Evolutionary conservation across 92 coral and sea anemone genomes (phyloP).

Genomic region (Paramuricea clavata): DNA sequence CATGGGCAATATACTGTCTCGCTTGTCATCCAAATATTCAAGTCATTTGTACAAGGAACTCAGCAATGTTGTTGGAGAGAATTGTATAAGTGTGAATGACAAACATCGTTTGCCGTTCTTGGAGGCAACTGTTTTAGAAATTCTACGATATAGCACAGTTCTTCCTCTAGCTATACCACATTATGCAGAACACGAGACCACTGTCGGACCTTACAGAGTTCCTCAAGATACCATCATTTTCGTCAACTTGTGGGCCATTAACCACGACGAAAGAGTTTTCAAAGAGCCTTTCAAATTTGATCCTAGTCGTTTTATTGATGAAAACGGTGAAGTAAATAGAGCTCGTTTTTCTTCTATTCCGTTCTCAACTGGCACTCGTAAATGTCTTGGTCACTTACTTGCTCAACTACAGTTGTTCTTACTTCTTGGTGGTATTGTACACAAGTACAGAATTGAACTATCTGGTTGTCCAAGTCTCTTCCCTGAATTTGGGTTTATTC

Average conservation of each 20-base stretch:
- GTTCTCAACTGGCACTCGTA: conserved; percentile 92
- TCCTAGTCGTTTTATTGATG: conserved; percentile 88
- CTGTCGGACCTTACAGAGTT: conserved; percentile 78
- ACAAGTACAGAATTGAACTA: conserved; percentile 73
- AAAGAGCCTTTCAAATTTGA: conserved; percentile 82
- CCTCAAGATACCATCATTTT: conserved; percentile 88
- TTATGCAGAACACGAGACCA: conserved; percentile 87
- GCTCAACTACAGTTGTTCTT: conserved; percentile 85
- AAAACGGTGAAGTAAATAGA: conserved; percentile 73
- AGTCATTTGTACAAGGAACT: conserved; percentile 78
- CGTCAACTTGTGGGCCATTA: conserved; percentile 93
- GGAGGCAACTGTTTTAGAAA: conserved; percentile 93
- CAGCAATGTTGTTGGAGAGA: conserved; percentile 70
- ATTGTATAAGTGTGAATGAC: conserved; percentile 78
- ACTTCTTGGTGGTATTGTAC: conserved; percentile 86
- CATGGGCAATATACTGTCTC: conserved; percentile 86
- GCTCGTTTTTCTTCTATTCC: conserved; percentile 79
- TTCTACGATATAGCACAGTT: conserved; percentile 86
- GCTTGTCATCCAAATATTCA: conserved; percentile 83
- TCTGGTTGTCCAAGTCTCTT: conserved; percentile 75
- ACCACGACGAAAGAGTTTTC: conserved; percentile 87
- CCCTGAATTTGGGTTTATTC: conserved; percentile 84
- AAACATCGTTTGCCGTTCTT: conserved; percentile 82
- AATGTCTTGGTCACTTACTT: conserved; percentile 89
- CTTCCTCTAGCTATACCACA: conserved; percentile 96